Evolutionary conservation across 2,113 vertebrate genomes (phyloP).

Genomic region (Carettochelys insculpta): DNA sequence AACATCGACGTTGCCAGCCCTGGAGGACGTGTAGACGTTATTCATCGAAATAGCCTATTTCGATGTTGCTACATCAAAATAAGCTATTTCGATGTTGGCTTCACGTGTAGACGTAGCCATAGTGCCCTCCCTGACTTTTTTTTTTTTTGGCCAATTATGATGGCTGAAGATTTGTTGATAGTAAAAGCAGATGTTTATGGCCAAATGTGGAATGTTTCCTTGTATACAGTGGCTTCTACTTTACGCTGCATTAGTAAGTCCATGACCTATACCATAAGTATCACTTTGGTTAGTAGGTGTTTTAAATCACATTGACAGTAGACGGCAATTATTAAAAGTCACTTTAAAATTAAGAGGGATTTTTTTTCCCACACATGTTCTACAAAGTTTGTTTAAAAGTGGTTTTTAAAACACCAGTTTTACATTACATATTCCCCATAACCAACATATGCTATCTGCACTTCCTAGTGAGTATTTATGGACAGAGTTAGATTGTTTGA

Average conservation of each 20-base stretch:
- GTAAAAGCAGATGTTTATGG: conserved; percentile 64
- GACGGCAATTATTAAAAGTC: conserved; percentile 29
- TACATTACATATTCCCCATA: background rate
- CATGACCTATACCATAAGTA: conserved; percentile 31
- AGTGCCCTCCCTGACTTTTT: too few relatives aligned
- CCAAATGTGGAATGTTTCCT: conserved; percentile 33
- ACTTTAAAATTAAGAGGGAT: background rate
- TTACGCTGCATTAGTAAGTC: conserved; percentile 38
- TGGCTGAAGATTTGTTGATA: background rate
- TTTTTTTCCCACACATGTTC: background rate
- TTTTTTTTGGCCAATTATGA: conserved; percentile 23
- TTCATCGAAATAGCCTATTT: too few relatives aligned
- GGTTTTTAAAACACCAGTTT: background rate
- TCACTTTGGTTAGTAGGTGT: conserved; percentile 22
- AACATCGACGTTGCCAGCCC: too few relatives aligned
- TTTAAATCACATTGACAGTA: conserved; percentile 53
- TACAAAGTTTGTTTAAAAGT: background rate
- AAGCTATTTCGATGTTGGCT: too few relatives aligned
- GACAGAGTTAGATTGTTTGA: background rate
- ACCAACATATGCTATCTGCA: background rate
- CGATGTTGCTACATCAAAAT: too few relatives aligned
- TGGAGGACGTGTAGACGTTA: too few relatives aligned
- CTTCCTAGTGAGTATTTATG: background rate
- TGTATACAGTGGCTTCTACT: conserved; percentile 47
- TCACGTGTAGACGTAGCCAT: too few relatives aligned